Base-by-base conservation (phyloP, 2,797 vertebrate species). In the Notoglanidium macrostoma region DNA sequence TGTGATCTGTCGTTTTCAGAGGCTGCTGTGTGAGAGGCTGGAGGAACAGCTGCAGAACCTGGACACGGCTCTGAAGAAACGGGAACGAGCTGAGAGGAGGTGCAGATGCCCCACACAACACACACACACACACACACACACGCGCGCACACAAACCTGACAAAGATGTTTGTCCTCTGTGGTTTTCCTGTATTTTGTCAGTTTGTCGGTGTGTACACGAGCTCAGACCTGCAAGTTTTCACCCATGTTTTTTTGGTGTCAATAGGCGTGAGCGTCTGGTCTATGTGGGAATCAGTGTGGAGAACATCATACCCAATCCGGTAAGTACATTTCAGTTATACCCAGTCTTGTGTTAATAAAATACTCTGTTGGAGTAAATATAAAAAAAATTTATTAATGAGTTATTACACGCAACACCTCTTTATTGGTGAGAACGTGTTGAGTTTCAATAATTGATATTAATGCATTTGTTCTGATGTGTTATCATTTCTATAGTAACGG, bases 201-300 rank as follows among this genome's bases (percentile, higher is more conserved):
- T 10, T 82, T 10, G 44, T 46, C 14, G 5, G 8, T 29, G 40
- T 67, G 35, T 83, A 51, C 5, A n/a, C 21, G 21, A 67, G 40
- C 5, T 81, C 35, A 46, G 35, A 29, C 35, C 5, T 51, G 14
- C 61, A 26, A 12, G 10, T 68, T 54, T 21, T 51, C 10, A 10
- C 6, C 2, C 5, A 6, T 68, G 44, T 44, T 63, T 67, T 67
- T 54, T 49, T 23, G 1, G 88, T 91, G 84, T 90, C 40, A 88
- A 2, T 91, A 96, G 96, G 93, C 93, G 98, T 94, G 98, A 99
- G 91, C 96, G 98, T 2, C 94, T 99, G 93, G 98, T 99, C 65
- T 99, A 99, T 0, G 98, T 99, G 82, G 98, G 98, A 65, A 99
- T 99, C 95, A 99, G 98, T 63, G 97, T 99, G 88, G 98, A 99